Conservation (phyloP, 2,888 invertebrate genomes). For the Danaus chrysippus region DNA sequence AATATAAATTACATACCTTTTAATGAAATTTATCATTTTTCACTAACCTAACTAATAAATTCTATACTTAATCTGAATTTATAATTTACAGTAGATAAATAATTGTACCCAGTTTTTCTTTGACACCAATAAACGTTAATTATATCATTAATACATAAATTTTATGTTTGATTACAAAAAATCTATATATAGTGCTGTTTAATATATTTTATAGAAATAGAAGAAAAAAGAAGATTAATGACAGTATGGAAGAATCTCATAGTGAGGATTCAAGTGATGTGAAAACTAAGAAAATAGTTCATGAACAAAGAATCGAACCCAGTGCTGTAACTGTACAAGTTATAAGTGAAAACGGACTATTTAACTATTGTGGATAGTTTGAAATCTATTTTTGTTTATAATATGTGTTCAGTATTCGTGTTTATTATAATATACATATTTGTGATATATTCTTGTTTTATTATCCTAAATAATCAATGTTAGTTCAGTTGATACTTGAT, state of each 20-base stretch:
- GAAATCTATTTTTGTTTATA: neutral
- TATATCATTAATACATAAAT: no score
- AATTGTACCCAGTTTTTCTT: no score
- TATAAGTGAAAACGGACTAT: constrained; percentile 1
- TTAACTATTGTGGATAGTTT: constrained; percentile 2
- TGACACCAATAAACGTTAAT: no score
- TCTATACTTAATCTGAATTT: no score
- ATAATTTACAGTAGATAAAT: no score
- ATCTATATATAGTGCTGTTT: no score
- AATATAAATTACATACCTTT: neutral
- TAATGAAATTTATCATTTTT: constrained; percentile 4
- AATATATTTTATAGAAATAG: constrained; percentile 39
- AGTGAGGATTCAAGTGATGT: constrained; percentile 16
- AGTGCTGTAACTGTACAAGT: neutral
- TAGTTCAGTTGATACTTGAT: neutral
- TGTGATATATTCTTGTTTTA: neutral
- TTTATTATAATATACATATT: neutral
- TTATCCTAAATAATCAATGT: neutral
- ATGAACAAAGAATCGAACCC: constrained; percentile 11
- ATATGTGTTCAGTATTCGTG: neutral
- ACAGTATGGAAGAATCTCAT: constrained; percentile 13
- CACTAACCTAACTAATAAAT: neutral
- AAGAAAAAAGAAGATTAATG: constrained; percentile 41
- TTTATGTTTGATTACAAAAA: no score
- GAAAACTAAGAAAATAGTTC: constrained; percentile 4